Evolutionary conservation across 2,888 invertebrate species (phyloP).

Genomic region (Drosophila atripex): DNA sequence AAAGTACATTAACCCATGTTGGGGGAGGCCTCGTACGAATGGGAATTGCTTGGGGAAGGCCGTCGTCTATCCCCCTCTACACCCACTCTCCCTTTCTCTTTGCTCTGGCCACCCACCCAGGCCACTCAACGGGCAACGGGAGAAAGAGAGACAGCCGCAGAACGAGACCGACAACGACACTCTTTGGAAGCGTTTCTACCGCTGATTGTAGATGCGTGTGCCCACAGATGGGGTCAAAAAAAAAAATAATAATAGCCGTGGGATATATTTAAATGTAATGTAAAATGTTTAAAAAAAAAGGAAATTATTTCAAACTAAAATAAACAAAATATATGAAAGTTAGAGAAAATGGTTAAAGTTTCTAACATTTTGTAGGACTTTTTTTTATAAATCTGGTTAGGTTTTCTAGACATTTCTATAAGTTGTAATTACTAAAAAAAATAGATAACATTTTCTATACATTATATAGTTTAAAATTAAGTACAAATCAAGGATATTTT

Average conservation of each 20-base stretch:
- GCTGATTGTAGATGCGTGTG: conserved; percentile 21
- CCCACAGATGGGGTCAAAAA: conserved; percentile 22
- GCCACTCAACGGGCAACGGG: conserved; percentile 36
- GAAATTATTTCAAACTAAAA: not conserved
- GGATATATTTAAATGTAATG: conserved; percentile 3
- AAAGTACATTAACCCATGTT: conserved; percentile 74
- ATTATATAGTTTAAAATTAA: too few species aligned
- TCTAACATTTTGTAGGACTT: too few species aligned
- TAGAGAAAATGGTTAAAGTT: not conserved
- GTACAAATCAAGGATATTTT: not conserved
- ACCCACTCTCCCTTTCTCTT: too few species aligned
- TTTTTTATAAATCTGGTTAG: too few species aligned
- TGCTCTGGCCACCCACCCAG: conserved; percentile 13
- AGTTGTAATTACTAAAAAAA: too few species aligned
- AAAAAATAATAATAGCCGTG: conserved; percentile 10
- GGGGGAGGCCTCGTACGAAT: conserved; percentile 32
- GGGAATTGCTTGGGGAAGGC: conserved; percentile 41
- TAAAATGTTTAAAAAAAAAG: not conserved
- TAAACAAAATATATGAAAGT: not conserved
- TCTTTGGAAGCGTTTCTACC: conserved; percentile 59
- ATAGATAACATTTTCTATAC: too few species aligned
- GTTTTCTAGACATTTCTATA: not conserved
- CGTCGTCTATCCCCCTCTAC: conserved; percentile 15
- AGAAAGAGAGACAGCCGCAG: conserved; percentile 47
- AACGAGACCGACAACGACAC: conserved; percentile 61